phyloP scores from a whole-genome alignment of 2,113 vertebrate species.

The Trichomycterus rosablanca region DNA sequence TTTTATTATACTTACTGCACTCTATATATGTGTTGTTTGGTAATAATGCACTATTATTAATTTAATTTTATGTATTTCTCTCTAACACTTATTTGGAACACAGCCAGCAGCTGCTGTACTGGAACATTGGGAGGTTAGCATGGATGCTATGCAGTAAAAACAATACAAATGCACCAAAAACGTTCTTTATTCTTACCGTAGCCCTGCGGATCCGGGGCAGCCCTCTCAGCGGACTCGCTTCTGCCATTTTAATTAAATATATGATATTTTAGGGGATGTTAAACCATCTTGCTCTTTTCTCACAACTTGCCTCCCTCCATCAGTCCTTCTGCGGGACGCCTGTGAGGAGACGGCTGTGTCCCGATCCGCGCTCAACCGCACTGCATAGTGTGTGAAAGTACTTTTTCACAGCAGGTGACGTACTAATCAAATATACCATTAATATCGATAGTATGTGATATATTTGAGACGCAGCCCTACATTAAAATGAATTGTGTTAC shows the following conservation, averaged over 20 bases:
- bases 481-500: neutral
- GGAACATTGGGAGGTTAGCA: neutral
- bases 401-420: neutral
- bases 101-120: neutral
- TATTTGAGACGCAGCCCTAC: neutral
- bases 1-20: too few species aligned
- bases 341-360: neutral
- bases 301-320: neutral
- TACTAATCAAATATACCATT: neutral
- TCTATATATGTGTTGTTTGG: too few species aligned
- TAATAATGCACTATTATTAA: too few species aligned
- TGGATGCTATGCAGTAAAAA: neutral
- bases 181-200: neutral
- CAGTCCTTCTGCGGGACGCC: neutral
- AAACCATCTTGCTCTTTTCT: neutral
- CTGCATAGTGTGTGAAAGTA: neutral
- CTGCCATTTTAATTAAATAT: neutral
- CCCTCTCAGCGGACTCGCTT: neutral
- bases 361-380: neutral
- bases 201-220: neutral
- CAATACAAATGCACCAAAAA: neutral
- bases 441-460: neutral
- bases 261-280: neutral
- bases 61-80: too few species aligned
- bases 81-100: neutral